Percentiles rank a stretch among this genome's conserved stretches.
phyloP scores from a whole-genome alignment of 2,113 vertebrate species.

The Xenopus tropicalis region DNA sequence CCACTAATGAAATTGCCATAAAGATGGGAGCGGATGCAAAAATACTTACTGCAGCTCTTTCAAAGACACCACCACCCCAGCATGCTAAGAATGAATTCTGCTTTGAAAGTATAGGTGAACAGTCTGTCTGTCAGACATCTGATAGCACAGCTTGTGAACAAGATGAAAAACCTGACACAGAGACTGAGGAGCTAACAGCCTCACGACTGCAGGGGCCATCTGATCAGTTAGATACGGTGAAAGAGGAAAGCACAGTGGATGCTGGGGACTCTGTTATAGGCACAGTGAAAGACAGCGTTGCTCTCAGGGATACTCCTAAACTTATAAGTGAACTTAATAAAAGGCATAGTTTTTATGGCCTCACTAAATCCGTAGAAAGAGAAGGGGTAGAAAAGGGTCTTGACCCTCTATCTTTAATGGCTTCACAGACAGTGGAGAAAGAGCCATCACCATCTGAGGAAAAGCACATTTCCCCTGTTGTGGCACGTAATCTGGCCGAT shows the following conservation, averaged over 20 bases:
- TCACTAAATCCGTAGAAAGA: slow-evolving; percentile 71
- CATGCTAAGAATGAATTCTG: slow-evolving; percentile 46
- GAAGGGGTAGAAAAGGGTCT: slow-evolving; percentile 84
- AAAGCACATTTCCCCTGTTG: slow-evolving; percentile 68
- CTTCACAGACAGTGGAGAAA: slow-evolving; percentile 67
- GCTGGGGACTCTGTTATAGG: slow-evolving; percentile 3
- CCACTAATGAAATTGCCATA: slow-evolving; percentile 79
- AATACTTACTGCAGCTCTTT: slow-evolving; percentile 84
- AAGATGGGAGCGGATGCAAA: slow-evolving; percentile 94
- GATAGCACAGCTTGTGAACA: slow-evolving; percentile 35
- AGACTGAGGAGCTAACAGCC: slow-evolving; percentile 53
- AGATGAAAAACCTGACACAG: not conserved
- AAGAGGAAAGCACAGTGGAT: slow-evolving; percentile 35
- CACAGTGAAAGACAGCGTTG: slow-evolving; percentile 29
- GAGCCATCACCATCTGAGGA: slow-evolving; percentile 69
- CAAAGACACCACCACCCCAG: slow-evolving; percentile 59
- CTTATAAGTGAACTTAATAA: slow-evolving; percentile 52
- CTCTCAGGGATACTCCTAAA: slow-evolving; percentile 41
- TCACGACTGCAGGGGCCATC: slow-evolving; percentile 47
- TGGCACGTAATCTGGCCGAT: slow-evolving; percentile 88
- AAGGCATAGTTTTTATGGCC: slow-evolving; percentile 62
- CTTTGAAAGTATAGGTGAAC: slow-evolving; percentile 61
- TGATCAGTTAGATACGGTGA: slow-evolving; percentile 56
- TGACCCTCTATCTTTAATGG: slow-evolving; percentile 88
- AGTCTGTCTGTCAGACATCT: slow-evolving; percentile 43